These are phyloP conservation scores for Berghia stephanieae DNA, from an alignment of 1,140 invertebrate species.

Conservation along the genomic window DNA sequence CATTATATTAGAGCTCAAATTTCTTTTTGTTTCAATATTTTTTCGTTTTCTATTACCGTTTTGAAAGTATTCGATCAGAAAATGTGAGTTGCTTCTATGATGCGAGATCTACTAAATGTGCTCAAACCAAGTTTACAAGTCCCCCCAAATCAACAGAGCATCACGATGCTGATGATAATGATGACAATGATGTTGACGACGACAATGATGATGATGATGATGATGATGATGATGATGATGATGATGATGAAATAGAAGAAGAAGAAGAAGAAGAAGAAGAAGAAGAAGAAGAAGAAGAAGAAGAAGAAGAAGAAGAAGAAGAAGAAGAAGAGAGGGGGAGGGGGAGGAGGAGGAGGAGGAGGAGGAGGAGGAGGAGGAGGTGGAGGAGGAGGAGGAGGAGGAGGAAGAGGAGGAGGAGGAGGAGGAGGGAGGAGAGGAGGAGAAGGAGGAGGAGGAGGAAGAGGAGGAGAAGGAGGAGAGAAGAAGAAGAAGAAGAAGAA, in stretches of 20 bases:
- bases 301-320: neutral
- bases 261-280: slow-evolving; percentile 16
- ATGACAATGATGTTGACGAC: neutral
- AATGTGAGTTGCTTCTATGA: too few relatives aligned
- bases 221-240: neutral
- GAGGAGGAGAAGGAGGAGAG: slow-evolving; percentile 15
- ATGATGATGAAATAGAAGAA: neutral
- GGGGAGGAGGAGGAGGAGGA: slow-evolving; percentile 20
- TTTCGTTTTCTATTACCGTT: too few relatives aligned
- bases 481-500: slow-evolving; percentile 10
- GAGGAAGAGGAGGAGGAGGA: neutral
- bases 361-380: slow-evolving; percentile 25
- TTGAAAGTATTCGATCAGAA: too few relatives aligned
- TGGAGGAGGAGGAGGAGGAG: neutral
- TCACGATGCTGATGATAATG: too few relatives aligned
- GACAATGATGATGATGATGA: neutral
- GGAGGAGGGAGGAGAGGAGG: neutral
- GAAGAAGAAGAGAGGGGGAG: neutral
- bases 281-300: neutral
- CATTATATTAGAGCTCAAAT: too few relatives aligned
- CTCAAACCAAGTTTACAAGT: too few relatives aligned
- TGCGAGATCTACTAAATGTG: too few relatives aligned
- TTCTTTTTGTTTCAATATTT: too few relatives aligned
- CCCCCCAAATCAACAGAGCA: too few relatives aligned
- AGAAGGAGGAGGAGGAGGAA: slow-evolving; percentile 11